A percentile compares a stretch with the other conserved stretches of the same genome.
Evolutionary conservation across 2,113 vertebrate genomes (phyloP).

Genomic region (human): DNA sequence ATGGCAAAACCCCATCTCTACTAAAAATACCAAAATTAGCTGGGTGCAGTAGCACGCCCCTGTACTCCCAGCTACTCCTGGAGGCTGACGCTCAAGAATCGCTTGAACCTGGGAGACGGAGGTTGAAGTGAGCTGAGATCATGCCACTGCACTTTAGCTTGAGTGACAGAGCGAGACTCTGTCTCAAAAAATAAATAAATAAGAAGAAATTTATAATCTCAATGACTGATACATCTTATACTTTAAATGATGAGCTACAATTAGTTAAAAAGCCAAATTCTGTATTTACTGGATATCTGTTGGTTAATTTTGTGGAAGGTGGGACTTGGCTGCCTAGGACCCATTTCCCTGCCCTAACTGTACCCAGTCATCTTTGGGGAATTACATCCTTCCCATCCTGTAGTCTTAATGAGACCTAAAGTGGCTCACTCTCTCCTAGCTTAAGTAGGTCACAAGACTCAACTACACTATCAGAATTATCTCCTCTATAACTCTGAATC

Average conservation of each 20-base stretch:
- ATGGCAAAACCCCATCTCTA: too few species aligned
- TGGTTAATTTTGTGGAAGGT: not conserved
- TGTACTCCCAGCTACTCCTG: too few species aligned
- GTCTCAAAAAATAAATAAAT: too few species aligned
- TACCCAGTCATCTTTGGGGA: not conserved
- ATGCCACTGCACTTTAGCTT: too few species aligned
- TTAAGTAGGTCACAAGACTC: not conserved
- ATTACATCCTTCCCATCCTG: not conserved
- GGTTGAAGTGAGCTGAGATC: too few species aligned
- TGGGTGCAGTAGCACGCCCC: too few species aligned
- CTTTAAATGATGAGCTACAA: slow-evolving; percentile 22
- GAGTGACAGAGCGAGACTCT: too few species aligned
- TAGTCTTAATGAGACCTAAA: not conserved
- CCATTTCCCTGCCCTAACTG: not conserved
- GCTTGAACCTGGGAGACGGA: too few species aligned
- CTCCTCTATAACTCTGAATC: not conserved
- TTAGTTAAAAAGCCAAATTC: not conserved
- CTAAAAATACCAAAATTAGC: too few species aligned
- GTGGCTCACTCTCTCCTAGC: not conserved
- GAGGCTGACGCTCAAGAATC: too few species aligned
- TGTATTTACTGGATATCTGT: slow-evolving; percentile 23
- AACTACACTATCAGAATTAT: not conserved
- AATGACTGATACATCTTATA: not conserved
- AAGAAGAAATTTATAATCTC: not conserved
- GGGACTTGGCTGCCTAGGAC: not conserved